Evolutionary conservation across 1,140 invertebrate genomes (phyloP), one percentile per base, ranked within the genome.

Genomic region (Tetragnatha versicolor): DNA sequence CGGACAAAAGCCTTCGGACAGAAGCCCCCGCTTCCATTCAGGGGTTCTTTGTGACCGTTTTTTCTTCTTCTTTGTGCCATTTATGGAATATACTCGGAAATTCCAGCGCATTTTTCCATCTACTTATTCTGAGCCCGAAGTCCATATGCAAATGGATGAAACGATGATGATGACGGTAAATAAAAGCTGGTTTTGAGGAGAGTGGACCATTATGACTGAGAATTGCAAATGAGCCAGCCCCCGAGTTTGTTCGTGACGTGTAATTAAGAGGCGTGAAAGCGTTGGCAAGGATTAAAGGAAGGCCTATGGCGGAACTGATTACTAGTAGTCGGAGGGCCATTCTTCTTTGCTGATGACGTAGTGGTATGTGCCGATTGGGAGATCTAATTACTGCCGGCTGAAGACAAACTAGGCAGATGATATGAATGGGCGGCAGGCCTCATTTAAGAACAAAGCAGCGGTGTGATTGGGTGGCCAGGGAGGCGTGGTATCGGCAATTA

Each of bases 241-340:
- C 0, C 7, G 49, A 9, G 33, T 17, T 3, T 20, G 63, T 27
- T 68, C 49, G 47, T 68, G 63, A 68, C 63, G 45, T 68, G 39
- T 68, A 68, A 68, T 68, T 68, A 68, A 68, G 27, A 31, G 63
- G 25, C 33, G 63, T 68, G 63, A 68, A 68, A 31, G 22, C 39
- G 33, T 25, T 10, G 27, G 12, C 6, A 17, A n/a, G 17, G 14
- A 6, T 39, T n/a, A 17, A 39, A 22, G 60, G 35, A 63, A 63
- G 33, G n/a, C 25, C 25, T 39, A 49, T 47, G 42, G 27, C 14
- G 2, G 42, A 49, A 42, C n/a, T 12, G 37, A 9, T 17, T 63
- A 17, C 39, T 45, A 9, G n/a, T n/a, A n/a, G 37, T 14, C 25
- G 17, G 60, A 42, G 25, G 27, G 5, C 27, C n/a, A 63, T 63